A percentile compares a stretch with the other conserved stretches of the same genome.
Conservation (phyloP, 1,140 invertebrate genomes). For the Triops longicaudatus region DNA sequence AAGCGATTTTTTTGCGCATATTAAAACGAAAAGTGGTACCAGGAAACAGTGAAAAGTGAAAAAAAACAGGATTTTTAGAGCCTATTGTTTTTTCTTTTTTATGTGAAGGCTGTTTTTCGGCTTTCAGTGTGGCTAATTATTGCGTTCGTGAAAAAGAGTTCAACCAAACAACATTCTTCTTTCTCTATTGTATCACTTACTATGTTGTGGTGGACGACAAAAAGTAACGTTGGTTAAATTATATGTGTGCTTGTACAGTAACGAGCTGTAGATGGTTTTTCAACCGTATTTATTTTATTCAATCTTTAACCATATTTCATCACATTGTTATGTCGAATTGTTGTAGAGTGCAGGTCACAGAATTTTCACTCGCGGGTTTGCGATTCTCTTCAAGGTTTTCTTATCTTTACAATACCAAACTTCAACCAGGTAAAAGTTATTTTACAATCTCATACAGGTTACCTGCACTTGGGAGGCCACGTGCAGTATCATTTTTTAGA, state of each 20-base stretch:
- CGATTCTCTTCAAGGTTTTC: background rate
- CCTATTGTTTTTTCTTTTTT: background rate
- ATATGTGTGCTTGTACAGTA: conserved; percentile 13
- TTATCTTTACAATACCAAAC: background rate
- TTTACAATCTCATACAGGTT: background rate
- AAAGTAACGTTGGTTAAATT: conserved; percentile 12
- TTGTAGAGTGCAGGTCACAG: background rate
- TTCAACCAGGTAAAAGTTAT: no score
- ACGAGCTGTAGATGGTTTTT: background rate
- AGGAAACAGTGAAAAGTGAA: background rate
- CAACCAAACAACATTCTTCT: background rate
- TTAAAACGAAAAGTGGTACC: background rate
- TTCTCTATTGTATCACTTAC: conserved; percentile 8
- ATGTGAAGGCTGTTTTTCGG: conserved; percentile 1
- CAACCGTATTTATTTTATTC: background rate
- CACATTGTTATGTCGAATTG: background rate
- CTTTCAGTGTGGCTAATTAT: conserved; percentile 12
- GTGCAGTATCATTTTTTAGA: background rate
- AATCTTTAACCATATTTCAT: background rate
- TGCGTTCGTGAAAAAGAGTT: background rate
- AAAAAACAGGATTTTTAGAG: background rate
- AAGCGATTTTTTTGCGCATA: no score
- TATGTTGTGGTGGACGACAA: conserved; percentile 3
- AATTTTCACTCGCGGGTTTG: background rate
- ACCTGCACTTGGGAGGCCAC: background rate